A percentile compares a stretch with the other conserved stretches of the same genome.
phyloP scores from a whole-genome alignment of 2,797 vertebrate species.

The Catharus ustulatus region DNA sequence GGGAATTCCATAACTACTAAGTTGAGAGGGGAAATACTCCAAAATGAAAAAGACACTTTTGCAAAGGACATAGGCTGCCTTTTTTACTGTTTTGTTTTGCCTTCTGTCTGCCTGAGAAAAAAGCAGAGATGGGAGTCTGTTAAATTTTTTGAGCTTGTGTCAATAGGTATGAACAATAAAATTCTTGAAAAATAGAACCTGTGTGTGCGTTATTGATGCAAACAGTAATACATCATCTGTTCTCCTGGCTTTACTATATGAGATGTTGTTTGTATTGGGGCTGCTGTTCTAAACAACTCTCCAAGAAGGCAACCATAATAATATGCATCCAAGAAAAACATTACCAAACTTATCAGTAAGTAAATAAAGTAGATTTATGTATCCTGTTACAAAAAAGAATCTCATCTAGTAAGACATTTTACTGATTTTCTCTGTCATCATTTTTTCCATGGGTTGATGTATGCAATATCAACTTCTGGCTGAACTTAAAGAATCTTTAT shows the following conservation, averaged over 20 bases:
- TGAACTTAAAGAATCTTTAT: neutral
- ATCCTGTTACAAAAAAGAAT: neutral
- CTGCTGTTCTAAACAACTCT: constrained; percentile 3
- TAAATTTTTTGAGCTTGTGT: neutral
- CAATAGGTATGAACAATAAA: neutral
- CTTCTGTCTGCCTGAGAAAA: neutral
- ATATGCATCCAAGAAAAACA: neutral
- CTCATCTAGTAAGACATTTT: neutral
- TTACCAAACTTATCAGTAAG: neutral
- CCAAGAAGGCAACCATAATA: neutral
- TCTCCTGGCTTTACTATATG: constrained; percentile 34
- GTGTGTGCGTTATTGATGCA: neutral
- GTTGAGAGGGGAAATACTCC: neutral
- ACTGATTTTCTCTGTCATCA: neutral
- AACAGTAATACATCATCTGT: neutral
- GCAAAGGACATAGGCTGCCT: neutral
- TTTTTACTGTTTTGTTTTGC: neutral
- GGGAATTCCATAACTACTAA: neutral
- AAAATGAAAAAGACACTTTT: neutral
- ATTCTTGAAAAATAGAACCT: neutral
- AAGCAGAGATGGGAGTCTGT: neutral
- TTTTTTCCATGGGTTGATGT: neutral
- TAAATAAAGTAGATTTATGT: neutral
- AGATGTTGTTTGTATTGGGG: neutral
- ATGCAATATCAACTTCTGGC: neutral